These are phyloP conservation scores for Bombus difficillimus DNA, from an alignment of 1,140 invertebrate genomes.

Conservation along the genomic window DNA sequence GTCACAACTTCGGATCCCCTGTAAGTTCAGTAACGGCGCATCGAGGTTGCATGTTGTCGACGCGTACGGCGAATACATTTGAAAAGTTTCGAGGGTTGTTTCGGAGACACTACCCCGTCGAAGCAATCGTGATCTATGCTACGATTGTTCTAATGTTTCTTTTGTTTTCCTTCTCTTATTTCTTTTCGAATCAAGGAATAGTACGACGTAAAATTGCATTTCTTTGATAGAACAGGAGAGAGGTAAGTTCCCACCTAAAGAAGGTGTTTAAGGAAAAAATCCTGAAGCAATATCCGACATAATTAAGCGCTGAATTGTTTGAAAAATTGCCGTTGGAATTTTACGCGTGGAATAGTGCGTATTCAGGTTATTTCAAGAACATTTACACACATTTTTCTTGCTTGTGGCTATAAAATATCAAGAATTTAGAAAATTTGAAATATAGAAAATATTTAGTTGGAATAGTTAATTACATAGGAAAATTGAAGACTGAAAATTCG, in stretches of 20 bases:
- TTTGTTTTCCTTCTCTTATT: not conserved
- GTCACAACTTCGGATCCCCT: slow-evolving; percentile 99
- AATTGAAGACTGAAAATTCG: no score
- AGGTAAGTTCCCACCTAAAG: not conserved
- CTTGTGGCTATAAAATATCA: not conserved
- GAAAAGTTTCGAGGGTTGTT: slow-evolving; percentile 3
- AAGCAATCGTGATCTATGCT: not conserved
- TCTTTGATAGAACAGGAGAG: not conserved
- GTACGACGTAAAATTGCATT: not conserved
- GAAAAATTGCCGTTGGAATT: not conserved
- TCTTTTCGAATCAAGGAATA: not conserved
- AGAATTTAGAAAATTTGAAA: no score
- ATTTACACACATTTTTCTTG: not conserved
- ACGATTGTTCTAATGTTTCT: not conserved
- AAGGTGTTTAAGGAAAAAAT: not conserved
- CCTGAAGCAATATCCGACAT: not conserved
- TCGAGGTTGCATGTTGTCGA: slow-evolving; percentile 12
- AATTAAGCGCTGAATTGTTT: not conserved
- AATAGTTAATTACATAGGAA: no score
- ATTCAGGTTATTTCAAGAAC: not conserved
- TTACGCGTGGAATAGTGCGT: not conserved
- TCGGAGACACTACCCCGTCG: not conserved
- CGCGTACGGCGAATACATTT: not conserved
- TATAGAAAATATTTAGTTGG: no score
- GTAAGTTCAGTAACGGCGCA: slow-evolving; percentile 84